These are phyloP conservation scores for Cataglyphis albicans DNA, from an alignment of 2,888 invertebrate genomes.

Conservation along the genomic window DNA sequence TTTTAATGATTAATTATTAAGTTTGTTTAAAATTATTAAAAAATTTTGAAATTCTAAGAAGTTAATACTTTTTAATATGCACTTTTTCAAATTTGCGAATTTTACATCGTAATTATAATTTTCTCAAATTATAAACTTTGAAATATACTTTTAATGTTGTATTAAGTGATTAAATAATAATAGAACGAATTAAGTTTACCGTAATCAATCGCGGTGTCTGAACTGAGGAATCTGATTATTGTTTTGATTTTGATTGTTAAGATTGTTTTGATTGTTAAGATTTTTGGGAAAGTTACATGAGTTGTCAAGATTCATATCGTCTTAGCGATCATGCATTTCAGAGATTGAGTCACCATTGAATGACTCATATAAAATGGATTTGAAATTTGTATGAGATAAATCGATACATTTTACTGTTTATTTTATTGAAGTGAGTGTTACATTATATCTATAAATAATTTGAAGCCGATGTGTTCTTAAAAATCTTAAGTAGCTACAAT, in stretches of 20 bases:
- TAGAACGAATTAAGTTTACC: neutral
- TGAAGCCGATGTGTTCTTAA: neutral
- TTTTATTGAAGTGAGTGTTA: neutral
- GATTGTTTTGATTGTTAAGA: neutral
- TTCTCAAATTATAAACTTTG: neutral
- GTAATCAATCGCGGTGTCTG: too few species aligned
- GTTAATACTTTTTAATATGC: neutral
- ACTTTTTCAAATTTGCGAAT: neutral
- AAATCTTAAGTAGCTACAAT: neutral
- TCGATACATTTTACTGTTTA: neutral
- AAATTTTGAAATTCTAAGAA: constrained; percentile 3
- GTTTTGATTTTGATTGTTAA: too few species aligned
- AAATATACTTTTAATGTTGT: neutral
- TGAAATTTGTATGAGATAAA: neutral
- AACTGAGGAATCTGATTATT: neutral
- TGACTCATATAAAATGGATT: neutral
- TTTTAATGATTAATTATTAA: too few species aligned
- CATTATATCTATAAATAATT: neutral
- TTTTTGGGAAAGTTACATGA: neutral
- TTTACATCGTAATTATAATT: too few species aligned
- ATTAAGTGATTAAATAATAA: neutral
- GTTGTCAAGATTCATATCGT: neutral
- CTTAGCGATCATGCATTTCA: neutral
- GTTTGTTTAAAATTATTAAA: neutral
- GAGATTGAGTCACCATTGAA: neutral